Percentiles rank a stretch among this genome's conserved stretches.
These are phyloP conservation scores for Diorhabda carinulata DNA, from an alignment of 1,140 invertebrate species.

Conservation along the genomic window DNA sequence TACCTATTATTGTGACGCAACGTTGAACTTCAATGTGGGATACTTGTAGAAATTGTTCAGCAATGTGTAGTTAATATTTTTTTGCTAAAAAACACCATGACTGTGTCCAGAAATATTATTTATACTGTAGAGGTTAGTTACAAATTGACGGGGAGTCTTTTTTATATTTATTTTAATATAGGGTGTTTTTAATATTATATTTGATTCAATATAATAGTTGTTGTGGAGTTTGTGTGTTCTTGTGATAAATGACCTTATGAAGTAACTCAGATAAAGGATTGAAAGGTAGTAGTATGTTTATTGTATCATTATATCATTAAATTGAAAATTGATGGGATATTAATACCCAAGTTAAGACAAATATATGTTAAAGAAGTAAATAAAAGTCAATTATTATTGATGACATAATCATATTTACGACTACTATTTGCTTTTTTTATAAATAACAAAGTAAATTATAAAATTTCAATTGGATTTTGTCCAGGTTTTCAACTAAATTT, in stretches of 20 bases:
- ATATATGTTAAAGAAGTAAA: no score
- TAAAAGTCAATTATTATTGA: no score
- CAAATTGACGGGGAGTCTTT: constrained; percentile 12
- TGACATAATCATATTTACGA: no score
- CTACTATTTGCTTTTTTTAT: no score
- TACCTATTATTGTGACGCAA: not conserved
- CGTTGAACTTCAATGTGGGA: not conserved
- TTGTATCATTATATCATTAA: no score
- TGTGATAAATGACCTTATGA: not conserved
- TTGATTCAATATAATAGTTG: not conserved
- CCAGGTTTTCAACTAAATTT: no score
- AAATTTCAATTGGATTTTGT: no score
- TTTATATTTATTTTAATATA: constrained; percentile 19
- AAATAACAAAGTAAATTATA: no score
- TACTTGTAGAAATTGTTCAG: not conserved
- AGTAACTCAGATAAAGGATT: no score
- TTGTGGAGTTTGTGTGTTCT: not conserved
- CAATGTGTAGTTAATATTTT: not conserved
- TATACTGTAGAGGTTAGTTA: constrained; percentile 31
- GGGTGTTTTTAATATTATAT: not conserved
- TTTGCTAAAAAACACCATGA: constrained; percentile 16
- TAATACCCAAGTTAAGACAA: no score
- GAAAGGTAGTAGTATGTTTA: no score
- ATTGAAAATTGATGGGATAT: no score
- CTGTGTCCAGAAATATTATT: constrained; percentile 19